phyloP scores from a whole-genome alignment of 2,888 invertebrate species.

The Hemithea aestivaria region DNA sequence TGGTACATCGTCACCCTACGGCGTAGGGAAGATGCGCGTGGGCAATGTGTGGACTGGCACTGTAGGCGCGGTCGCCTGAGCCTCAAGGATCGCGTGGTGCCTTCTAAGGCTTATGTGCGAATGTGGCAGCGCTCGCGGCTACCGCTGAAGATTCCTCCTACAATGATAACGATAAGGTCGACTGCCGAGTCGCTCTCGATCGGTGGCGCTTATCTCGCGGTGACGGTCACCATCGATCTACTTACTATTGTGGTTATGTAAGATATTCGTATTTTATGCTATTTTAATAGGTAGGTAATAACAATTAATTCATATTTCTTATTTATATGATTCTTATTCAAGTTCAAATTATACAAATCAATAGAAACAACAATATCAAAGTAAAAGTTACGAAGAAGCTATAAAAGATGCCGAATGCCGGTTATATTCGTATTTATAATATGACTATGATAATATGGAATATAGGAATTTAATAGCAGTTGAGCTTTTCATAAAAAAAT shows the following conservation, averaged over 20 bases:
- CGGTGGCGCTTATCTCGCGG: constrained; percentile 17
- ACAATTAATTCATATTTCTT: no score
- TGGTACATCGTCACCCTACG: constrained; percentile 67
- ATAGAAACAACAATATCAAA: no score
- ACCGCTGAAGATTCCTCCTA: constrained; percentile 66
- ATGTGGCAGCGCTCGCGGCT: constrained; percentile 57
- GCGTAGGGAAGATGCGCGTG: constrained; percentile 45
- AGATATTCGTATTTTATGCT: constrained; percentile 1
- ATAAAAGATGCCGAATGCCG: no score
- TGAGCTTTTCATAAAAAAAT: no score
- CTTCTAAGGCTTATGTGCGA: constrained; percentile 73
- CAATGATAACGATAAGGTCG: constrained; percentile 71
- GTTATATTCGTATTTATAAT: no score
- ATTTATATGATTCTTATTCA: no score
- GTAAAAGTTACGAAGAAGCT: no score
- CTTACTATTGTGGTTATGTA: constrained; percentile 11
- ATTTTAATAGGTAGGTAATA: no score
- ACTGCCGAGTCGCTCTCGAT: constrained; percentile 25
- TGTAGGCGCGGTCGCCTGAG: constrained; percentile 39
- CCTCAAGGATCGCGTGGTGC: constrained; percentile 71
- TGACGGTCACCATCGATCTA: constrained; percentile 51
- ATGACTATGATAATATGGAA: no score
- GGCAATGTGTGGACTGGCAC: constrained; percentile 32
- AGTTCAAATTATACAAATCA: no score
- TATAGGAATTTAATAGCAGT: no score